Conservation (phyloP, 2,113 vertebrate genomes). For the Mormyrus lacerda region DNA sequence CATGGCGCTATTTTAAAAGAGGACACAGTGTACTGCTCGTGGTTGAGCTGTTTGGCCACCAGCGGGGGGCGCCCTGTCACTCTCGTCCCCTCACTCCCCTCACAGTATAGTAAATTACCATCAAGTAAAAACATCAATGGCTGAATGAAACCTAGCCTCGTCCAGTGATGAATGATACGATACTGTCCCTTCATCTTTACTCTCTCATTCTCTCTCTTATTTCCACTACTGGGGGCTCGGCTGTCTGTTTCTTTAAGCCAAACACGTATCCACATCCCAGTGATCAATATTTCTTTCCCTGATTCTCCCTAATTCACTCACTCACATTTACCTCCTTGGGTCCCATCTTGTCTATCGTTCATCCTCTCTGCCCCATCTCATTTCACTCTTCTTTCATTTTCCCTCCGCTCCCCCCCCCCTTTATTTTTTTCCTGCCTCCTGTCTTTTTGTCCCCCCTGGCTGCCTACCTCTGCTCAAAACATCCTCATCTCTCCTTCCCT, state of each 20-base stretch:
- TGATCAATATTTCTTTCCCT: constrained; percentile 58
- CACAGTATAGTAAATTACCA: constrained; percentile 32
- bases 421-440: constrained; percentile 21
- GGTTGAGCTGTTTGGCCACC: constrained; percentile 61
- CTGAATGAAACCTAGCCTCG: constrained; percentile 35
- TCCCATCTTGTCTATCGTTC: constrained; percentile 33
- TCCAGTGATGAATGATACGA: constrained; percentile 33
- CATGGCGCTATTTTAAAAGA: constrained; percentile 28
- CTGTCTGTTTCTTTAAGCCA: constrained; percentile 53
- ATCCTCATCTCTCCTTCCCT: constrained; percentile 11
- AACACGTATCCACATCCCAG: constrained; percentile 53
- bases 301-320: constrained; percentile 33
- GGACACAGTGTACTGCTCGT: constrained; percentile 58
- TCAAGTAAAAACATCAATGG: constrained; percentile 46
- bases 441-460: neutral
- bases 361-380: constrained; percentile 43
- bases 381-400: constrained; percentile 16
- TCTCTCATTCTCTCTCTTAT: constrained; percentile 49
- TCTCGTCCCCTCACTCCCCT: constrained; percentile 47
- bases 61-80: constrained; percentile 53
- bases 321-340: neutral
- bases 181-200: constrained; percentile 26
- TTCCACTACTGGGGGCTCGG: constrained; percentile 45
- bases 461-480: constrained; percentile 20
- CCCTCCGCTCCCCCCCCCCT: constrained; percentile 23